Evolutionary conservation across 2,888 invertebrate genomes (phyloP), one percentile per base, ranked within the genome.

Genomic region (Xestoiulus laeticollis): DNA sequence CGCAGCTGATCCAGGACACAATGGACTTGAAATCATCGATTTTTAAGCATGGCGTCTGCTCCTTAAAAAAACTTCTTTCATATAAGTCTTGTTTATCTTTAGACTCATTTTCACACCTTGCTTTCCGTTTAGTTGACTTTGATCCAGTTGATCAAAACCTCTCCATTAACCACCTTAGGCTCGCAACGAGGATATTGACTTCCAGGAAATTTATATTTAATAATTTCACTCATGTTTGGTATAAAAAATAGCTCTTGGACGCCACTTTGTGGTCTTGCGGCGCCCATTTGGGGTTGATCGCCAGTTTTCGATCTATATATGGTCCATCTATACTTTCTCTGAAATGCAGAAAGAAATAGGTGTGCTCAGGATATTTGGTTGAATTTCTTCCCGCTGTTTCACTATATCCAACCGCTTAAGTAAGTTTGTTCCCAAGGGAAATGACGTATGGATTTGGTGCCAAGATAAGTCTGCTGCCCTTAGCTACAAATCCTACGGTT

Each of bases 31-130:
- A 68, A 30, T 78, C 78, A 78, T 78, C 78, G 78, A 78, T 78
- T 78, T 78, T 78, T 32, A 78, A 78, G 30, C 30, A 30, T 30
- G 78, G 78, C 78, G 78, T 78, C 78, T 78, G 78, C 78, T 78
- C 30, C 30, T 26, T 30, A 38, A 30, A 16, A 30, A 26, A 78
- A 78, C 78, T 78, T 78, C 26, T 78, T 78, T 32, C 30, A 26
- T 26, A 32, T 32, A 16, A 26, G 12, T 78, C 30, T 78, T 78
- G 78, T 78, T 78, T 78, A 78, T 78, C 78, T 78, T 26, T 26
- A 14, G 78, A 78, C 78, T 78, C 30, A 78, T 78, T 78, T 78
- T 22, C 78, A 78, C 78, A 16, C 78, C 78, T 32, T 14, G 30
- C 16, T 0, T 78, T 78, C 16, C 30, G 26, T 30, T 26, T 5